These are phyloP conservation scores for Athalia circularis DNA, from an alignment of 2,888 invertebrate species.

Conservation along the genomic window DNA sequence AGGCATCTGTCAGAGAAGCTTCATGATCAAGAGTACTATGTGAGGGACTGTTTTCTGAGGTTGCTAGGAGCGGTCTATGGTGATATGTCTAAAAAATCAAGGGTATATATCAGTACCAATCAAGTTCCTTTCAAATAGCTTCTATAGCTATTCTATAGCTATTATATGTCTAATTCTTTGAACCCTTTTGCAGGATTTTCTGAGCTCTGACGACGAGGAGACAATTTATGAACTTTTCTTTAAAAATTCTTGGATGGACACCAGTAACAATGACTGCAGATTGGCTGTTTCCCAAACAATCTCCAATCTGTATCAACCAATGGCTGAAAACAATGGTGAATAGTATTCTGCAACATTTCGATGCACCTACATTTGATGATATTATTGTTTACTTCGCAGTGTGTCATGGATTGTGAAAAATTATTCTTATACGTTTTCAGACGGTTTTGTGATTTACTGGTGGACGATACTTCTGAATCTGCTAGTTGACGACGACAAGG, in stretches of 20 bases:
- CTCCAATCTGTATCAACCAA: conserved; percentile 54
- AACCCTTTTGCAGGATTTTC: conserved; percentile 29
- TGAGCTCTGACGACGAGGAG: conserved; percentile 47
- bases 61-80: conserved; percentile 63
- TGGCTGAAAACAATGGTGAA: conserved; percentile 20
- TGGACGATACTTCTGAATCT: conserved; percentile 69
- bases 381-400: no score
- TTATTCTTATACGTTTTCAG: conserved; percentile 28
- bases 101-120: conserved; percentile 49
- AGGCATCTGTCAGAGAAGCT: conserved; percentile 52
- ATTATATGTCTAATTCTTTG: neutral
- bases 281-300: conserved; percentile 63
- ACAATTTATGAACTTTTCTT: conserved; percentile 60
- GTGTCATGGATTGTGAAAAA: neutral
- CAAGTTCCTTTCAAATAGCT: neutral
- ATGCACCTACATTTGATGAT: neutral
- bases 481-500: conserved; percentile 65
- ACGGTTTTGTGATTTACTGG: conserved; percentile 61
- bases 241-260: conserved; percentile 63
- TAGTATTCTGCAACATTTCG: neutral
- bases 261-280: conserved; percentile 60
- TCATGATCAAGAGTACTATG: conserved; percentile 53
- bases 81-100: conserved; percentile 49
- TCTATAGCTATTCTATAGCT: no score
- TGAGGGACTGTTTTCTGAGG: conserved; percentile 62